Evolutionary conservation across 1,140 invertebrate species (phyloP).

Genomic region (Drosophila nebulosa): DNA sequence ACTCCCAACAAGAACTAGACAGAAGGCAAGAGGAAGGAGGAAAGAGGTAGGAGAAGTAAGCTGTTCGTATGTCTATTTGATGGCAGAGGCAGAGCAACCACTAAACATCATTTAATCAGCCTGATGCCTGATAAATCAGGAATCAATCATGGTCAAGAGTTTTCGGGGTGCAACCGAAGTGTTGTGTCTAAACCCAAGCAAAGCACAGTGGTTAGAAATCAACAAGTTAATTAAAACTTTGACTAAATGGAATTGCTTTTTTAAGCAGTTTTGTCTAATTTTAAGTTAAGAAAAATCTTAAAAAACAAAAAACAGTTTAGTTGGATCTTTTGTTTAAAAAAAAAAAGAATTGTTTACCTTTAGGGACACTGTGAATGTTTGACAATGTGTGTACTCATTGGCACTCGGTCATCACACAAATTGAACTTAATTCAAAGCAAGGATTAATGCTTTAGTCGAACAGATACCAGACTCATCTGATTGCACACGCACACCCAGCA

Average conservation of each 20-base stretch:
- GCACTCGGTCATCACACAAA: slow-evolving; percentile 49
- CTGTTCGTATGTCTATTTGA: not conserved
- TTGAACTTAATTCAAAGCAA: slow-evolving; percentile 74
- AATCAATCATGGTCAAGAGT: slow-evolving; percentile 40
- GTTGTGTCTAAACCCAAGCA: slow-evolving; percentile 1
- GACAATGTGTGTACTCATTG: slow-evolving; percentile 9
- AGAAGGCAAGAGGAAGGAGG: not conserved
- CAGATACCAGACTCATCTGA: not conserved
- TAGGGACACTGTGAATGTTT: not conserved
- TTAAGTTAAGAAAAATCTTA: too few relatives aligned
- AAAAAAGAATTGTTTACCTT: not conserved
- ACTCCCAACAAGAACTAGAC: not conserved
- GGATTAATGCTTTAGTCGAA: slow-evolving; percentile 66
- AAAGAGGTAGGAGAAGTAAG: not conserved
- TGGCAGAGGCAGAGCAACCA: slow-evolving; percentile 16
- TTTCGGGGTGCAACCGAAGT: slow-evolving; percentile 4
- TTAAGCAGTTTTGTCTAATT: not conserved
- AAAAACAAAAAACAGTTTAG: too few relatives aligned
- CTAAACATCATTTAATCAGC: slow-evolving; percentile 73
- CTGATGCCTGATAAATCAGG: slow-evolving; percentile 69
- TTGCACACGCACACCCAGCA: not conserved
- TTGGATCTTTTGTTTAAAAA: not conserved
- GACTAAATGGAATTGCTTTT: too few relatives aligned
- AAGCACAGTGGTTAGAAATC: slow-evolving; percentile 16
- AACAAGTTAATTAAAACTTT: not conserved